phyloP scores from a whole-genome alignment of 2,888 invertebrate genomes.

The Maniola hyperantus region DNA sequence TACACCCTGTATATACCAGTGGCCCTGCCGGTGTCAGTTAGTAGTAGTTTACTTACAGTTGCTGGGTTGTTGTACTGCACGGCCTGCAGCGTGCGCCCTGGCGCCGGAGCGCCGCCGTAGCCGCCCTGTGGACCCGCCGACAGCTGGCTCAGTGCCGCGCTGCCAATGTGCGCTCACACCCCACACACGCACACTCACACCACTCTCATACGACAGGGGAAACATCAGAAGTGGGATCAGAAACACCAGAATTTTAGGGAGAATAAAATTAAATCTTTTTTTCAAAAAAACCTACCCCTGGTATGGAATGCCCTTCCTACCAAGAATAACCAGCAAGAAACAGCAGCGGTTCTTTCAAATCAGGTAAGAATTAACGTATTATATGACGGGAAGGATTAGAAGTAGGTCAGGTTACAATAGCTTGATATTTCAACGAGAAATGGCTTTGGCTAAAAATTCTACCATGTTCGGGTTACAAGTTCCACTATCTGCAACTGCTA shows the following conservation, averaged over 20 bases:
- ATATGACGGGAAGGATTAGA: neutral
- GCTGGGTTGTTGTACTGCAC: constrained; percentile 29
- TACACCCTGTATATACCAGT: too few species aligned
- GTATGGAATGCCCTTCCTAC: too few species aligned
- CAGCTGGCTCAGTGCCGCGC: constrained; percentile 59
- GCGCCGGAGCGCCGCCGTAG: constrained; percentile 33
- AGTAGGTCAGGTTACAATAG: neutral
- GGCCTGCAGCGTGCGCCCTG: constrained; percentile 20
- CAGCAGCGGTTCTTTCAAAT: too few species aligned
- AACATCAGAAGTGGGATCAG: constrained; percentile 21
- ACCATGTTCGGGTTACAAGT: neutral
- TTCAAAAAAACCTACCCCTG: too few species aligned
- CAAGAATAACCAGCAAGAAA: too few species aligned
- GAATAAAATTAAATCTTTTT: too few species aligned
- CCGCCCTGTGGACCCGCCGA: constrained; percentile 43
- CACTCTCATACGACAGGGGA: constrained; percentile 27
- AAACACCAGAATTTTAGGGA: too few species aligned
- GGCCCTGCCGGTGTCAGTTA: too few species aligned
- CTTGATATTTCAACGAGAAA: neutral
- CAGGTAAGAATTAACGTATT: neutral
- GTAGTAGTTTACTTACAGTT: constrained; percentile 31
- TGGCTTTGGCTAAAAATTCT: neutral
- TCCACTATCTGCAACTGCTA: too few species aligned
- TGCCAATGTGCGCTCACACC: constrained; percentile 59
- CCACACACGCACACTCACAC: constrained; percentile 45